Evolutionary conservation across 2,113 vertebrate genomes (phyloP), one percentile per base, ranked within the genome.

Genomic region (Sphaerodactylus townsendi): DNA sequence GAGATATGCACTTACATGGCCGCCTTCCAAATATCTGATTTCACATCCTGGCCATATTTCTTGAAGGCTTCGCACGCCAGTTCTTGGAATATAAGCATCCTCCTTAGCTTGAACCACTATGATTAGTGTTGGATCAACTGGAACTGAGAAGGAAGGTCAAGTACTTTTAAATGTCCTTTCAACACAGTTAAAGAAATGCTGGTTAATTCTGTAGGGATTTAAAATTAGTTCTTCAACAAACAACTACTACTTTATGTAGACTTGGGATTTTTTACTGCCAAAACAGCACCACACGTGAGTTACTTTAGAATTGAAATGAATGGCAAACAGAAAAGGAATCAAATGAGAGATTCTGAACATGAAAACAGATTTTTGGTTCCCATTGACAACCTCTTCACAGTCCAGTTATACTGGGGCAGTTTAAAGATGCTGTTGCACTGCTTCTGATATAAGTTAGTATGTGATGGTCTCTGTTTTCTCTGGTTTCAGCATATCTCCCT

Each of bases 1-100:
- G 81, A 99, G 98, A 88, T 99, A 99, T 66, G 99, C 98, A 88
- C 98, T 99, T 93, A 99, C 90, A 90, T 99, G 99, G 85, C 99
- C 99, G 73, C 99, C 98, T 30, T 98, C 97, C 89, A 99, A 95
- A 87, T 98, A 99, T 13, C 99, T 91, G 79, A 99, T 95, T 95
- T 99, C 99, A 96, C 99, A 99, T 0, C 97, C 98, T 0, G 99
- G 99, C 99, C 99, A 99, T 85, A 99, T 98, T 93, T 99, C 98
- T 87, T 97, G 97, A 69, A 99, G 96, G 89, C 98, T 97, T 75
- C 98, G 97, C 66, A 99, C 99, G 8, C 99, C 99, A 1, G 97
- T 96, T n/a, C 98, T 97, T 82, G 98, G 99, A 85, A 99, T 93
- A 85, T 99, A 99, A 0, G 98, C 99, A 3, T 99, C 99, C 92